These are phyloP conservation scores for Synanceia verrucosa DNA, from an alignment of 2,797 vertebrate genomes.

Conservation along the genomic window DNA sequence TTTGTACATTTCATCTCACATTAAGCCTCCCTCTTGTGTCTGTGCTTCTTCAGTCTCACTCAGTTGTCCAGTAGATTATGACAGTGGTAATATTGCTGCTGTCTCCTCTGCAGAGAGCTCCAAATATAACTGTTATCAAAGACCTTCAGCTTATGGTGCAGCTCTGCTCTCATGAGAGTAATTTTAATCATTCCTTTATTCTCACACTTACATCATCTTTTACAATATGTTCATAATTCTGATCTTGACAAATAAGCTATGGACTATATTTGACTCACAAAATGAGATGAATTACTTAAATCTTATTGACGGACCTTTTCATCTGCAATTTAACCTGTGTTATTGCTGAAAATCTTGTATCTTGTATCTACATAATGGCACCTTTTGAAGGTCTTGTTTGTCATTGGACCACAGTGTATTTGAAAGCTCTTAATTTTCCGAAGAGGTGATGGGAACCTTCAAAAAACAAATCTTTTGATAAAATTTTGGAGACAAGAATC, in stretches of 20 bases:
- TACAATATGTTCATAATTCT: background rate
- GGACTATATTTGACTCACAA: background rate
- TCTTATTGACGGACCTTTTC: background rate
- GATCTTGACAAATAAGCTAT: background rate
- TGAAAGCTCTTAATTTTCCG: no score
- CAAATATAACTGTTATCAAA: background rate
- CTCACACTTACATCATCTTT: background rate
- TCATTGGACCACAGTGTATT: background rate
- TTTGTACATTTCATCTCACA: background rate
- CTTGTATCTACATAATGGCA: background rate
- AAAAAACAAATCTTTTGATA: no score
- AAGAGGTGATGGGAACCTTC: no score
- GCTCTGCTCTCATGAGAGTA: background rate
- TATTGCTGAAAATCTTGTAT: background rate
- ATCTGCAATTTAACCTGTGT: background rate
- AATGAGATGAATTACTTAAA: background rate
- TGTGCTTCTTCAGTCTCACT: background rate
- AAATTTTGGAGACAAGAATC: no score
- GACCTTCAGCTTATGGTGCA: background rate
- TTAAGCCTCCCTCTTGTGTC: background rate
- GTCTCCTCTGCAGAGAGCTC: background rate
- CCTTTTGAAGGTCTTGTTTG: background rate
- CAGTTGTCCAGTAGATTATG: slow-evolving; percentile 4
- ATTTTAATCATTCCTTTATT: background rate
- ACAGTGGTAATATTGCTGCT: background rate